A percentile compares a stretch with the other conserved stretches of the same genome.
These are phyloP conservation scores for Gopherus evgoodei DNA, from an alignment of 2,113 vertebrate species.

Conservation along the genomic window DNA sequence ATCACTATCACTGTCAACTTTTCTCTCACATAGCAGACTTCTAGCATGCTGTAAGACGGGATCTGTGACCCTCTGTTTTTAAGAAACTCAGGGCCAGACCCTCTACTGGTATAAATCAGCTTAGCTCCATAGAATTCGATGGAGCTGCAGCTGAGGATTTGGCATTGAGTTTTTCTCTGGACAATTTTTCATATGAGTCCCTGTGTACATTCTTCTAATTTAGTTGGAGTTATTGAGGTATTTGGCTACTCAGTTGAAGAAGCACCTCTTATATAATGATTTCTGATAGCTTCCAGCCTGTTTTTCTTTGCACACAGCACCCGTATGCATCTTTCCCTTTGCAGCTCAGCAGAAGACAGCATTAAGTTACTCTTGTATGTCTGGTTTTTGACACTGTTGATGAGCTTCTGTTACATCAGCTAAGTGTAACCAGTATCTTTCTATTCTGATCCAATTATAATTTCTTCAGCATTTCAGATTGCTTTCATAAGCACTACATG, in stretches of 20 bases:
- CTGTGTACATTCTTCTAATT: background rate
- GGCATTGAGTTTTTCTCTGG: conserved; percentile 19
- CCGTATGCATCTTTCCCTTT: background rate
- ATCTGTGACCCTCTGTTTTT: conserved; percentile 39
- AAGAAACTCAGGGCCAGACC: conserved; percentile 20
- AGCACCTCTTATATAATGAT: background rate
- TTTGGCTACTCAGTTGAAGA: conserved; percentile 21
- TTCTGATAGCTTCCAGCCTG: background rate
- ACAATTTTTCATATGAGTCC: background rate
- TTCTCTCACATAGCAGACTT: conserved; percentile 53
- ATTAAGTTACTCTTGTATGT: background rate
- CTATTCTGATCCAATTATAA: background rate
- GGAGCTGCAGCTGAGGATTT: conserved; percentile 4
- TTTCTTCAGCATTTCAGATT: background rate
- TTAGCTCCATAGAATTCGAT: background rate
- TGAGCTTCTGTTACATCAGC: background rate
- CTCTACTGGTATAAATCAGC: conserved; percentile 13
- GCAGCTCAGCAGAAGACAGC: background rate
- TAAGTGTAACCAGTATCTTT: background rate
- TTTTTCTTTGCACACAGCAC: background rate
- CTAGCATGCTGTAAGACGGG: background rate
- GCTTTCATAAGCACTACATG: background rate
- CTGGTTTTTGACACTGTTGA: background rate
- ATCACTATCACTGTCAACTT: conserved; percentile 60
- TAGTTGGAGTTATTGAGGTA: background rate